Evolutionary conservation across 2,888 invertebrate genomes (phyloP), one percentile per base, ranked within the genome.

Genomic region (Cloeon dipterum): DNA sequence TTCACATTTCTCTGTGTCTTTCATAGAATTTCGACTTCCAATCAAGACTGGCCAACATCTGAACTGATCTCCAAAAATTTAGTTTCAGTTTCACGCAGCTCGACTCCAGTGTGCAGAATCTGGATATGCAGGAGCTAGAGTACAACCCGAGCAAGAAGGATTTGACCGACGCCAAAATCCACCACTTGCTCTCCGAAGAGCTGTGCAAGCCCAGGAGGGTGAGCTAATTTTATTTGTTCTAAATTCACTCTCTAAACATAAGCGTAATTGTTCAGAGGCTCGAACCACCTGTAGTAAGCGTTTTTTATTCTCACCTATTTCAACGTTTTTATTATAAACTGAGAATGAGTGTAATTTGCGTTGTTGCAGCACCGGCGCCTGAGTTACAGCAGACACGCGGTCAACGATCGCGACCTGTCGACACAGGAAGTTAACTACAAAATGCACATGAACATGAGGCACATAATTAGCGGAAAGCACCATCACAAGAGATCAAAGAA

Each of bases 121-220:
- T 91, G 49, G 91, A 91, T 52, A 78, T 89, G 69, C 86, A 85
- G 54, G 88, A 89, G 52, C 58, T 89, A 51, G 86, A 89, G 52
- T 89, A 89, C 53, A 83, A 81, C 62, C 86, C 86, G 36, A 82
- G 83, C 39, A 78, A 77, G 53, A 88, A 86, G 56, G 89, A 89
- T 60, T 61, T 88, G 40, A 88, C 86, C 2, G 89, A 91, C 55
- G 86, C 85, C n/a, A 78, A 74, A 56, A 85, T 89, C 46, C 91
- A 91, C 57, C 89, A 91, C 57, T 65, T 93, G 32, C 63, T 91
- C 29, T 82, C 83, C 3, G 85, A 86, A 56, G 86, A 86, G 56
- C 60, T 86, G 29, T 76, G 76, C 57, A 83, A 85, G 57, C 85
- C 89, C 7, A 68, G 78, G 63, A 66, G 83, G 61, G 82, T 82